Evolutionary conservation across 2,888 invertebrate species (phyloP), one percentile per base, ranked within the genome.

Genomic region (Notocelia uddmanniana): DNA sequence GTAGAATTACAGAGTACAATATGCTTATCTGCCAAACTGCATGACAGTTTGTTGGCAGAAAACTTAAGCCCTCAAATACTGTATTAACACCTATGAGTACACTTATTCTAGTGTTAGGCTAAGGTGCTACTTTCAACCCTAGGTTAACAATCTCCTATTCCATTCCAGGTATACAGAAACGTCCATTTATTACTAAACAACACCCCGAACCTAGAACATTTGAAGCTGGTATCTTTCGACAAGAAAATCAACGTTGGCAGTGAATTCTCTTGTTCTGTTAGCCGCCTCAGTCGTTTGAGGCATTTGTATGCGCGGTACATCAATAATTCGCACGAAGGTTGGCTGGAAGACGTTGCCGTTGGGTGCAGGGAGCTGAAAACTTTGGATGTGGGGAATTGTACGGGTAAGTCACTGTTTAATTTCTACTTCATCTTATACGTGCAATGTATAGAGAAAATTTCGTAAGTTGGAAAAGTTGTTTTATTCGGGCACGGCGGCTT

Each of bases 321-420:
- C n/a, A 64, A 64, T n/a, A 64, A 64, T 37, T 34, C 52, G 19
- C 52, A 64, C 52, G 54, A 54, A 34, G 34, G 52, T 54, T 64
- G 64, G 64, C 64, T 64, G 54, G 64, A 64, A 37, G 64, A 64
- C 10, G 52, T 64, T 37, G 64, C 64, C n/a, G 23, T 9, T 15
- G 64, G 52, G n/a, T 64, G 64, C n/a, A 52, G 10, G 52, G 64
- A 52, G 34, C 34, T 64, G 37, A 54, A 0, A 21, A 54, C 13
- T 11, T 18, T 64, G n/a, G 64, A 64, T 54, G 18, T 64, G 1
- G 64, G 52, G 21, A 64, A 64, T 37, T 64, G 64, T 23, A 54
- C 37, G 10, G 64, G 64, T 64, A n/a, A 37, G 64, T 23, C 19
- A n/a, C 31, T 31, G 8, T 31, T 31, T 8, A 9, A 31, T 31